phyloP scores from a whole-genome alignment of 2,888 invertebrate genomes.

The Maniola hyperantus region DNA sequence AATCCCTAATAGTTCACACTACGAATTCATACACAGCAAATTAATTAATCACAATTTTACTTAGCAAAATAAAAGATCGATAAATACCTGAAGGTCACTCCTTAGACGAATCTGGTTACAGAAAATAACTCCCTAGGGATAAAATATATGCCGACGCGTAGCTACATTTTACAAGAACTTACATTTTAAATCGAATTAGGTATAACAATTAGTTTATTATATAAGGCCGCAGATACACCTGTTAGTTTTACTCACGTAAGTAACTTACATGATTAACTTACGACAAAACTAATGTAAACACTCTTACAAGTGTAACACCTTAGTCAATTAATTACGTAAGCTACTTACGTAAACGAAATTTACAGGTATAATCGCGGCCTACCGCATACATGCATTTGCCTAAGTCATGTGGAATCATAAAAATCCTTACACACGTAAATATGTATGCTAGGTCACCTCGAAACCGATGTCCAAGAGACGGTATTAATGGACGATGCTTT shows the following conservation, averaged over 20 bases:
- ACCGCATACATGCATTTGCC: slow-evolving; percentile 67
- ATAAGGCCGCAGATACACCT: too few species aligned
- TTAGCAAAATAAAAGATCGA: slow-evolving; percentile 62
- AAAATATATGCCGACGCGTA: slow-evolving; percentile 59
- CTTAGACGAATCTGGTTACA: slow-evolving; percentile 74
- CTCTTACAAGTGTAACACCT: too few species aligned
- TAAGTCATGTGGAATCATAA: slow-evolving; percentile 46
- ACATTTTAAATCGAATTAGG: slow-evolving; percentile 54
- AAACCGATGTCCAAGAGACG: slow-evolving; percentile 55
- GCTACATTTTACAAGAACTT: slow-evolving; percentile 68
- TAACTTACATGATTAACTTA: too few species aligned
- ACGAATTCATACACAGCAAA: slow-evolving; percentile 59
- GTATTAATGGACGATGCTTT: slow-evolving; percentile 36
- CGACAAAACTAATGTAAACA: too few species aligned
- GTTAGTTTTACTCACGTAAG: too few species aligned
- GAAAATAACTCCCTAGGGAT: slow-evolving; percentile 67
- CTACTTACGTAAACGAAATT: too few species aligned
- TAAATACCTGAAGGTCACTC: slow-evolving; percentile 80
- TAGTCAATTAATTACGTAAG: too few species aligned
- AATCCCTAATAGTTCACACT: slow-evolving; percentile 64
- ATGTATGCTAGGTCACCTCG: slow-evolving; percentile 76
- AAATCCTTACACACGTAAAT: slow-evolving; percentile 54
- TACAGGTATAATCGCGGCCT: too few species aligned
- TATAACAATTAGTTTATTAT: slow-evolving; percentile 59
- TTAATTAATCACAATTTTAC: slow-evolving; percentile 59